Percentiles rank a stretch among this genome's conserved stretches.
phyloP scores from a whole-genome alignment of 2,888 invertebrate species.

The Drosophila algonquin region DNA sequence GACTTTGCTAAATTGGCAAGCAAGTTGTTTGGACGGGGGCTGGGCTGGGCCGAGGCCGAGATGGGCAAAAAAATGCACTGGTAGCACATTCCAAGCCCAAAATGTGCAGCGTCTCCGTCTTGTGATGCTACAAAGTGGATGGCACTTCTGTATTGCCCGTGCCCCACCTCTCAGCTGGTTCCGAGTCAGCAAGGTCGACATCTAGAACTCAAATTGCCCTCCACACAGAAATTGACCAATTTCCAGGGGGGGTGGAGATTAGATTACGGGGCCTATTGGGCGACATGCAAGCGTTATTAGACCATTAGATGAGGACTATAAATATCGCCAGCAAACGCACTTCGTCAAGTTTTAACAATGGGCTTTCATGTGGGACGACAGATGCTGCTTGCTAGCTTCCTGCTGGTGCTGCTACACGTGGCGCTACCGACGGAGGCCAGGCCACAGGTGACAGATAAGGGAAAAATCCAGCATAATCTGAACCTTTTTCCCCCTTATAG shows the following conservation, averaged over 20 bases:
- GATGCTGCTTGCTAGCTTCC: slow-evolving; percentile 31
- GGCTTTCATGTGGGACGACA: slow-evolving; percentile 43
- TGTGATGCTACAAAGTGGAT: slow-evolving; percentile 26
- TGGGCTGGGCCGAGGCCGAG: slow-evolving; percentile 17
- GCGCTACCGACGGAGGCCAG: slow-evolving; percentile 34
- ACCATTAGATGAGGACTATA: slow-evolving; percentile 40
- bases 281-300: slow-evolving; percentile 45
- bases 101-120: slow-evolving; percentile 31
- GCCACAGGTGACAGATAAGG: slow-evolving; percentile 34
- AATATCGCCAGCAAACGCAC: slow-evolving; percentile 11
- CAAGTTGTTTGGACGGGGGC: slow-evolving; percentile 14
- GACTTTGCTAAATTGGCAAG: slow-evolving; percentile 33
- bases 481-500: background rate
- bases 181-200: slow-evolving; percentile 33
- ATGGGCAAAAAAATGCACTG: slow-evolving; percentile 61
- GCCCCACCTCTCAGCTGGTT: background rate
- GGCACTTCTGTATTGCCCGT: too few relatives aligned
- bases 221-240: slow-evolving; percentile 42
- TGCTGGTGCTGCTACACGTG: slow-evolving; percentile 28
- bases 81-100: slow-evolving; percentile 70
- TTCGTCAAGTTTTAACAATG: slow-evolving; percentile 19
- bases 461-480: background rate
- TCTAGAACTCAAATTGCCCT: slow-evolving; percentile 29
- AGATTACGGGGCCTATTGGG: slow-evolving; percentile 30
- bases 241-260: slow-evolving; percentile 7